Evolutionary conservation across 1,140 invertebrate genomes (phyloP).

Genomic region (Papilio aristodemus): DNA sequence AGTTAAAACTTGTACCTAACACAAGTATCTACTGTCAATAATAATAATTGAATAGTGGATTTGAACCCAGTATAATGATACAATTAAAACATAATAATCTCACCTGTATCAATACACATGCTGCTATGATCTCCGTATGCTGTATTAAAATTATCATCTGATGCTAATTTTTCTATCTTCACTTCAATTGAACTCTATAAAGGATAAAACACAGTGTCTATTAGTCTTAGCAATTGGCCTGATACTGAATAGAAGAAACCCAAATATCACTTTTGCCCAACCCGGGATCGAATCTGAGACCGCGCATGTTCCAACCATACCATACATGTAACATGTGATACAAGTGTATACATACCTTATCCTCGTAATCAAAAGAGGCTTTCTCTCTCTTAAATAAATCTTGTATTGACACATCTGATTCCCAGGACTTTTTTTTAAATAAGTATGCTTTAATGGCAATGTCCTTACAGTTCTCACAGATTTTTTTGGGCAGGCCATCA

Average conservation of each 20-base stretch:
- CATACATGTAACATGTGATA: no score
- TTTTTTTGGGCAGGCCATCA: conserved; percentile 60
- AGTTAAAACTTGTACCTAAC: no score
- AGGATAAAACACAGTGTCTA: background rate
- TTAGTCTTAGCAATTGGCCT: no score
- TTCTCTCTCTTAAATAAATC: conserved; percentile 48
- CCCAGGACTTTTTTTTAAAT: conserved; percentile 56
- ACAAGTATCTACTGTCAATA: no score
- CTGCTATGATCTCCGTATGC: background rate
- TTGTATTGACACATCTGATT: conserved; percentile 48
- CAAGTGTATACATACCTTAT: conserved; percentile 27
- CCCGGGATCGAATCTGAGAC: no score
- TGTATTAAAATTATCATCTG: background rate
- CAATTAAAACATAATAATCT: no score
- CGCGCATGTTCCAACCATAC: no score
- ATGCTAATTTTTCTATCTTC: conserved; percentile 34
- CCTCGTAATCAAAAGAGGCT: conserved; percentile 17
- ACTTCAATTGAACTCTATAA: conserved; percentile 33
- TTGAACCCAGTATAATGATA: no score
- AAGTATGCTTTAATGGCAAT: conserved; percentile 58
- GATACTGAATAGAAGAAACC: no score
- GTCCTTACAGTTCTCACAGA: conserved; percentile 60
- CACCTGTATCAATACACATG: background rate
- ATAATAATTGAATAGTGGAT: no score
- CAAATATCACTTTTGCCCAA: no score